Base-by-base conservation (phyloP, 2,888 invertebrate genomes). In the Isoperla grammatica region DNA sequence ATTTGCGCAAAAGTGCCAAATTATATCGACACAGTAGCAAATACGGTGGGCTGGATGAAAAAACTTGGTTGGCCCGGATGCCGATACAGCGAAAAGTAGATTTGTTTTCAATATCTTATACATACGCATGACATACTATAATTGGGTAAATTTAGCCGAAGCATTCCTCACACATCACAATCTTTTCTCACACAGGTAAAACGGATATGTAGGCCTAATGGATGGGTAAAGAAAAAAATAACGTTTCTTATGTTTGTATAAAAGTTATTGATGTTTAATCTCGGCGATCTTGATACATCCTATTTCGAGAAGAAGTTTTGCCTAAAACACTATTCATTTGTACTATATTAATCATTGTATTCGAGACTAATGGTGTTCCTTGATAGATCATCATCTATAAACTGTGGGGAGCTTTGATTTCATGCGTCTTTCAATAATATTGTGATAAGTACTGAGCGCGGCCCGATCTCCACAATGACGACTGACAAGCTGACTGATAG, bases 361-460 rank as follows among this genome's bases (percentile, higher is more conserved):
- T 37, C 39, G 35, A 45, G 45, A 37, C 53, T 53, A 53, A 53
- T 53, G 53, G 53, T 39, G 35, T 53, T 53, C 53, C 20, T 39
- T 53, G 53, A 49, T 49, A 35, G 35, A 49, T 29, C 35, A 29
- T 49, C 23, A n/a, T 23, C 22, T 12, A 23, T 29, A 49, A 23
- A 23, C 49, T 49, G 23, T 49, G 15, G 48, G 23, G 48, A 37
- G 53, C 53, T 53, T 53, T 53, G 53, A 53, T 53, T 19, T 53
- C 43, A 59, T 19, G 54, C 53, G 57, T 49, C 57, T 58, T 58
- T 54, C 59, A 54, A 59, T 59, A 59, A 59, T 59, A 59, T 59
- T 53, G 45, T 54, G 59, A 46, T 37, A 29, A 29, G 29, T 29
- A 29, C 29, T 29, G 40, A 42, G 20, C 39, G 56, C 40, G 15